phyloP scores from a whole-genome alignment of 2,797 vertebrate species.

The Microchirus variegatus region DNA sequence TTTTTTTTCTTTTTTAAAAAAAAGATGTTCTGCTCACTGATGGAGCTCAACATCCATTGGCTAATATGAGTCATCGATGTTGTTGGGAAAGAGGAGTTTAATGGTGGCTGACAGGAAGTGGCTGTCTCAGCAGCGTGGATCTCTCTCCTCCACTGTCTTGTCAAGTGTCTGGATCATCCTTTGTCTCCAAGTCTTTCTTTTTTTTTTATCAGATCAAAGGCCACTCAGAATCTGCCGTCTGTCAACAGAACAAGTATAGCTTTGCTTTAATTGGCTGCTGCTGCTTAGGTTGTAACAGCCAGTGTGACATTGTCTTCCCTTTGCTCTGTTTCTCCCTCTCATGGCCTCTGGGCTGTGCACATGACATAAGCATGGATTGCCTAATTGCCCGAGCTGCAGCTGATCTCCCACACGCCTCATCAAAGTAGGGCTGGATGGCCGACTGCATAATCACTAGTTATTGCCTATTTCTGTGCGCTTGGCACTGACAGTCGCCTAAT shows the following conservation, averaged over 20 bases:
- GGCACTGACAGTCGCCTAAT: slow-evolving; percentile 17
- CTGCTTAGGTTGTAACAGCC: slow-evolving; percentile 26
- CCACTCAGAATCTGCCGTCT: slow-evolving; percentile 15
- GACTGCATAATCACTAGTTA: slow-evolving; percentile 18
- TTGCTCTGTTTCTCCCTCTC: slow-evolving; percentile 6
- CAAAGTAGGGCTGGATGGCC: slow-evolving; percentile 13
- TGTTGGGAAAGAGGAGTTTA: slow-evolving; percentile 30
- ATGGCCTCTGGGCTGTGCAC: slow-evolving; percentile 23
- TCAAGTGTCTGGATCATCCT: slow-evolving; percentile 19
- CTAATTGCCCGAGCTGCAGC: slow-evolving; percentile 57
- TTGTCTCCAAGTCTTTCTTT: slow-evolving; percentile 30
- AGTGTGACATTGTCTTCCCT: slow-evolving; percentile 31
- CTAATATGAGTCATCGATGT: slow-evolving; percentile 61
- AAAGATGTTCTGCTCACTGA: neutral
- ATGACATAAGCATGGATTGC: slow-evolving; percentile 31
- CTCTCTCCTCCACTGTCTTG: slow-evolving; percentile 3
- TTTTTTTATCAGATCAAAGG: slow-evolving; percentile 20
- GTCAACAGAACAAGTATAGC: slow-evolving; percentile 18
- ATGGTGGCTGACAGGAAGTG: slow-evolving; percentile 64
- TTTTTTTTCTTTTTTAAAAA: neutral
- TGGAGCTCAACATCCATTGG: slow-evolving; percentile 17
- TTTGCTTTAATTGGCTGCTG: slow-evolving; percentile 30
- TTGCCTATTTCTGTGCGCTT: slow-evolving; percentile 20
- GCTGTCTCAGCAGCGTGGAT: slow-evolving; percentile 13
- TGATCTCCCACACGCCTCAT: slow-evolving; percentile 52